phyloP scores from a whole-genome alignment of 1,140 invertebrate genomes.

The Dinoponera quadriceps region DNA sequence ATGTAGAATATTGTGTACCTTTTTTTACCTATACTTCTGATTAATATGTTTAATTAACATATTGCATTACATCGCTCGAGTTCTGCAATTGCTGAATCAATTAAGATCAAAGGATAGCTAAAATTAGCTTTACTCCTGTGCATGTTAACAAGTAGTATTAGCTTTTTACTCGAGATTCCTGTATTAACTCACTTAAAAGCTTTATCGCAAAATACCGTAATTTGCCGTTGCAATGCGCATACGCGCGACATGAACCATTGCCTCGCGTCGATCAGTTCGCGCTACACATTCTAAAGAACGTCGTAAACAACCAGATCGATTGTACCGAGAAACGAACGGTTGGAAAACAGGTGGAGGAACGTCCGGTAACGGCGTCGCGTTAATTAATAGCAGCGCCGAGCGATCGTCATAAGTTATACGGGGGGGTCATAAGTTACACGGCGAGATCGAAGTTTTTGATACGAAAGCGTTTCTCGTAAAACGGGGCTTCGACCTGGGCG shows the following conservation, averaged over 20 bases:
- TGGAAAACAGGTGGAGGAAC: conserved; percentile 7
- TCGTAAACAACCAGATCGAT: neutral
- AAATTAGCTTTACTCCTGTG: neutral
- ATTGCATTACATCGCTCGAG: neutral
- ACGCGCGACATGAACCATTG: neutral
- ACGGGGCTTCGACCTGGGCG: conserved; percentile 49
- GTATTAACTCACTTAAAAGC: neutral
- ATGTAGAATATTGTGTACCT: neutral
- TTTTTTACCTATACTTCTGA: neutral
- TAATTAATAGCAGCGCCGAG: conserved; percentile 61
- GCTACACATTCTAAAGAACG: neutral
- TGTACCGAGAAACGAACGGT: conserved; percentile 8
- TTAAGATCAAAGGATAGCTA: neutral
- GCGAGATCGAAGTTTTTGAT: conserved; percentile 65
- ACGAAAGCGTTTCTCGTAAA: conserved; percentile 65
- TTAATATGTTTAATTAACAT: neutral
- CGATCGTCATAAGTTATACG: conserved; percentile 40
- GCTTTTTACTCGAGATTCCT: neutral
- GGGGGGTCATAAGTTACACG: conserved; percentile 35
- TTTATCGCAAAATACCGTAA: neutral
- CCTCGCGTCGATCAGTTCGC: neutral
- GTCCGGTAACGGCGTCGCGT: neutral
- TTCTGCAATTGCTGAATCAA: neutral
- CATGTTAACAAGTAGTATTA: neutral
- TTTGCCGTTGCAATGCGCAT: neutral